Evolutionary conservation across 2,113 vertebrate genomes (phyloP).

Genomic region (Microcebus tavaratra): DNA sequence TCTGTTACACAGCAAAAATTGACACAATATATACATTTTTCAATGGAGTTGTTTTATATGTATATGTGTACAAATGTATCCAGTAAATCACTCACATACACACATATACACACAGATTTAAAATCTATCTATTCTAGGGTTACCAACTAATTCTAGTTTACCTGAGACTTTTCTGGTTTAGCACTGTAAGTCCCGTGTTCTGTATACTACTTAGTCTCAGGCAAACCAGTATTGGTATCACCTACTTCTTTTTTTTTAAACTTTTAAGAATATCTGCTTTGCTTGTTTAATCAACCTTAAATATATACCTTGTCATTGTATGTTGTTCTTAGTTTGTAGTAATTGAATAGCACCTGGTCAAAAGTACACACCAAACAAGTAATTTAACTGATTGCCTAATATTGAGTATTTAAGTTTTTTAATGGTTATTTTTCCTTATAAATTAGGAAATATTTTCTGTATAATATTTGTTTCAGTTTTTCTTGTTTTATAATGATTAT

Average conservation of each 20-base stretch:
- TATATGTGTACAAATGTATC: background rate
- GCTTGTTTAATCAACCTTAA: background rate
- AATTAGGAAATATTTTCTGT: background rate
- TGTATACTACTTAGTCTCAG: background rate
- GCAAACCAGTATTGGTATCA: background rate
- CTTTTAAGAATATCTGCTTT: background rate
- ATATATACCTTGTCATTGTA: background rate
- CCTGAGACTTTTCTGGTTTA: background rate
- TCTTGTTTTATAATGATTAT: background rate
- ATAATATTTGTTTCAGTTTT: background rate
- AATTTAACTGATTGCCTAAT: background rate
- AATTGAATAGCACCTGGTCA: background rate
- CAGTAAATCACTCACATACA: background rate
- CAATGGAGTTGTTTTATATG: background rate
- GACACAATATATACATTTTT: background rate
- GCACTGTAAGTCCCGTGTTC: background rate
- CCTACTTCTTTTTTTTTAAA: background rate
- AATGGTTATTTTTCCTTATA: background rate
- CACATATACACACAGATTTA: background rate
- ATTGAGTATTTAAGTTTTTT: background rate
- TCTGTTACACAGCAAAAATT: background rate
- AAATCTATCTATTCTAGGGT: background rate
- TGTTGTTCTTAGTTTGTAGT: background rate
- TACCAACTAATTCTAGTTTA: background rate
- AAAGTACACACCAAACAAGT: background rate